Conservation (phyloP, 2,888 invertebrate genomes). For the Labia minor region DNA sequence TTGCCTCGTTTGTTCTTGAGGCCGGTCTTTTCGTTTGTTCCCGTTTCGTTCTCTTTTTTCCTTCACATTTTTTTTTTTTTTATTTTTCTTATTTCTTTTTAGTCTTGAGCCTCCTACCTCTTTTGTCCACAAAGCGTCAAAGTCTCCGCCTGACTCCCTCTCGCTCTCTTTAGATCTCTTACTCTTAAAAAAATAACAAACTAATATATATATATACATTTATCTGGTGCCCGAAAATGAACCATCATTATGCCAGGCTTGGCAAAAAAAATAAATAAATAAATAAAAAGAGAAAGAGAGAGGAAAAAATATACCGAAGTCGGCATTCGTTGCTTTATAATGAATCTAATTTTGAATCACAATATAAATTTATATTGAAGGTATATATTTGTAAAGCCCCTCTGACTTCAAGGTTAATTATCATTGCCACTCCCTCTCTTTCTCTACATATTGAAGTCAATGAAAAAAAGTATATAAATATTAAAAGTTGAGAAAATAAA, state of each 20-base stretch:
- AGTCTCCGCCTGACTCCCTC: neutral
- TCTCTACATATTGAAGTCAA: neutral
- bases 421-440: neutral
- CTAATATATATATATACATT: neutral
- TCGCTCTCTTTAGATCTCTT: too few species aligned
- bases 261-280: slow-evolving; percentile 13
- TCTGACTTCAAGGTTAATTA: slow-evolving; percentile 3
- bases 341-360: slow-evolving; percentile 13
- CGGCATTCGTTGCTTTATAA: neutral
- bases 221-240: neutral
- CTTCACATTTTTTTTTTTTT: too few species aligned
- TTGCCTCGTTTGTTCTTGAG: too few species aligned
- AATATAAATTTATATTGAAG: slow-evolving; percentile 7
- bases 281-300: neutral
- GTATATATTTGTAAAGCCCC: neutral
- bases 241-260: slow-evolving; percentile 8
- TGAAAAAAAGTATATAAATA: neutral
- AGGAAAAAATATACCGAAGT: neutral
- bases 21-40: slow-evolving; percentile 1
- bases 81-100: too few species aligned
- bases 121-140: slow-evolving; percentile 7
- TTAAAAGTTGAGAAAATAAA: neutral
- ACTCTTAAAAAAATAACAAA: neutral
- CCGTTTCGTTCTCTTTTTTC: neutral
- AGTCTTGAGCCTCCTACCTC: neutral